These are phyloP conservation scores for Galerucella nymphaeae DNA, from an alignment of 2,888 invertebrate genomes.

Conservation along the genomic window DNA sequence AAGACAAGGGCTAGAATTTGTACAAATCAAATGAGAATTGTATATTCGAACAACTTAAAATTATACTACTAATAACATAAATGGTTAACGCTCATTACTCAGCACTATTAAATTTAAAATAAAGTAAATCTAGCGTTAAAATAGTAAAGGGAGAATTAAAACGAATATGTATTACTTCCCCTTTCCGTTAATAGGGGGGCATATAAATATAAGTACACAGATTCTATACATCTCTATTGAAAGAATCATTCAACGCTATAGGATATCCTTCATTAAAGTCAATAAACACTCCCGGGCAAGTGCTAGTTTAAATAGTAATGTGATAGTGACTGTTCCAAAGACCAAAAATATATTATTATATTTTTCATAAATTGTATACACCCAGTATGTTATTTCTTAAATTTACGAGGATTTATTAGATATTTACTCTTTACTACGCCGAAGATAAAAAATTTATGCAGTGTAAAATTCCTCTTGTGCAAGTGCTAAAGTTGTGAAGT, in stretches of 20 bases:
- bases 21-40: no score
- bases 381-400: constrained; percentile 37
- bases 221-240: constrained; percentile 44
- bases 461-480: background rate
- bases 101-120: constrained; percentile 4
- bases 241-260: constrained; percentile 44
- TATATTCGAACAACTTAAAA: no score
- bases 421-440: background rate
- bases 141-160: constrained; percentile 40
- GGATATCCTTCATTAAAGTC: constrained; percentile 46
- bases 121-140: constrained; percentile 27
- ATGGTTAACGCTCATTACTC: constrained; percentile 1
- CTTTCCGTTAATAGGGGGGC: constrained; percentile 44
- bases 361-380: constrained; percentile 36
- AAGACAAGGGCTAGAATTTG: no score
- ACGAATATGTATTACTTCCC: constrained; percentile 44
- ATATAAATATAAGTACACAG: constrained; percentile 40
- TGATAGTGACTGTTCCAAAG: constrained; percentile 40
- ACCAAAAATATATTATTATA: constrained; percentile 33
- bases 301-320: constrained; percentile 39
- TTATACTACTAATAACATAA: background rate
- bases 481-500: constrained; percentile 7
- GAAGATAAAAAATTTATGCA: background rate
- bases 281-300: constrained; percentile 44
- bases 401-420: constrained; percentile 16